phyloP scores from a whole-genome alignment of 2,888 invertebrate species.

The Anagyrus pseudococci region DNA sequence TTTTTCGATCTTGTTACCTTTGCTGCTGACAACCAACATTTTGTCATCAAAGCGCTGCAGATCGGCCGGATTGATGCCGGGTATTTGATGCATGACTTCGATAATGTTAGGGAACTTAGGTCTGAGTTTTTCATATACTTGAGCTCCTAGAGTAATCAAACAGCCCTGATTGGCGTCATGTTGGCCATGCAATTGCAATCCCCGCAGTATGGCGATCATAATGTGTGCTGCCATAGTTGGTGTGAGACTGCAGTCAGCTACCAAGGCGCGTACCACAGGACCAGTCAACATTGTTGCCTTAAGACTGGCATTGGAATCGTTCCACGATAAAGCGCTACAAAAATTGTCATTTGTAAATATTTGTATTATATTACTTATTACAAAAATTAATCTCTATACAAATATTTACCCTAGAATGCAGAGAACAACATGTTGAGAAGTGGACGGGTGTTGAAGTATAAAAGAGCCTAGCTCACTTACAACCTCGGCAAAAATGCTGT shows the following conservation, averaged over 20 bases:
- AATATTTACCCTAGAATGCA: slow-evolving; percentile 66
- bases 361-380: not conserved
- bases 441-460: slow-evolving; percentile 71
- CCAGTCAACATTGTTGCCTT: slow-evolving; percentile 80
- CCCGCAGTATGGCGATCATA: slow-evolving; percentile 78
- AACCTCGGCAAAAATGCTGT: slow-evolving; percentile 70
- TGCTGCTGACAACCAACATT: slow-evolving; percentile 70
- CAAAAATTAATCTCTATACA: not conserved
- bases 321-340: slow-evolving; percentile 77
- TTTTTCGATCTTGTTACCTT: slow-evolving; percentile 84
- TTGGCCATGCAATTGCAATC: slow-evolving; percentile 86
- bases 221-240: slow-evolving; percentile 75
- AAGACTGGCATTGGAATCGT: slow-evolving; percentile 82
- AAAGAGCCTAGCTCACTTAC: slow-evolving; percentile 83
- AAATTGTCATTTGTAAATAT: not conserved
- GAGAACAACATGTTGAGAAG: slow-evolving; percentile 71
- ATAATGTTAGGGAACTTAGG: slow-evolving; percentile 78
- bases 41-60: slow-evolving; percentile 87
- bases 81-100: slow-evolving; percentile 75
- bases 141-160: slow-evolving; percentile 80
- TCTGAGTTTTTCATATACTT: slow-evolving; percentile 83
- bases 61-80: slow-evolving; percentile 81
- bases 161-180: slow-evolving; percentile 88
- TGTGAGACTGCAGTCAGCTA: slow-evolving; percentile 69
- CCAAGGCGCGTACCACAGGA: slow-evolving; percentile 74